phyloP scores from a whole-genome alignment of 2,888 invertebrate species.

The Limnephilus rhombicus region DNA sequence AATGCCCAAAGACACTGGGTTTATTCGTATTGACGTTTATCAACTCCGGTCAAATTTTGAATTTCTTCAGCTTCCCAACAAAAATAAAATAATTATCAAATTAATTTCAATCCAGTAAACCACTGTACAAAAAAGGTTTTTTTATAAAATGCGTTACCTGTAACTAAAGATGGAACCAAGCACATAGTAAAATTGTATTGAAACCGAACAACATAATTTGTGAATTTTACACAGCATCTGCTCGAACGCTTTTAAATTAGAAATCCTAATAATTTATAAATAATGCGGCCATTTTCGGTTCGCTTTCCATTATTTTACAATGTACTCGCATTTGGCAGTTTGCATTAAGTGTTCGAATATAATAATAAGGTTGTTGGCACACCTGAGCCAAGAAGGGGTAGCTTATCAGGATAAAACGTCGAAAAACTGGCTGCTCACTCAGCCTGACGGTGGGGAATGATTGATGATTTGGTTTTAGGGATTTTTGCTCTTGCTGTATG shows the following conservation, averaged over 20 bases:
- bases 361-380: not conserved
- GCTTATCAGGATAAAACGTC: slow-evolving; percentile 23
- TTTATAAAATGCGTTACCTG: not conserved
- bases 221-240: not conserved
- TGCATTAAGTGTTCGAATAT: not conserved
- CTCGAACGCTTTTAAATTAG: too few relatives aligned
- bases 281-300: not conserved
- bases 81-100: too few relatives aligned
- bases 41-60: too few relatives aligned
- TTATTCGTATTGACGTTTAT: too few relatives aligned
- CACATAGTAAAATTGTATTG: not conserved
- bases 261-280: too few relatives aligned
- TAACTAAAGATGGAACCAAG: not conserved
- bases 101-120: too few relatives aligned
- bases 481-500: slow-evolving; percentile 5
- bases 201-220: not conserved
- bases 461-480: slow-evolving; percentile 12
- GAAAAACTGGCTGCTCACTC: slow-evolving; percentile 28
- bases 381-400: slow-evolving; percentile 2
- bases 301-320: not conserved
- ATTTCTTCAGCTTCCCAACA: too few relatives aligned
- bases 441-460: not conserved
- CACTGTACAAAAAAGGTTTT: too few relatives aligned
- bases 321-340: not conserved
- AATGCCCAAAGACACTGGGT: too few relatives aligned